Base-by-base conservation (phyloP, 2,113 vertebrate species). In the Perca fluviatilis region DNA sequence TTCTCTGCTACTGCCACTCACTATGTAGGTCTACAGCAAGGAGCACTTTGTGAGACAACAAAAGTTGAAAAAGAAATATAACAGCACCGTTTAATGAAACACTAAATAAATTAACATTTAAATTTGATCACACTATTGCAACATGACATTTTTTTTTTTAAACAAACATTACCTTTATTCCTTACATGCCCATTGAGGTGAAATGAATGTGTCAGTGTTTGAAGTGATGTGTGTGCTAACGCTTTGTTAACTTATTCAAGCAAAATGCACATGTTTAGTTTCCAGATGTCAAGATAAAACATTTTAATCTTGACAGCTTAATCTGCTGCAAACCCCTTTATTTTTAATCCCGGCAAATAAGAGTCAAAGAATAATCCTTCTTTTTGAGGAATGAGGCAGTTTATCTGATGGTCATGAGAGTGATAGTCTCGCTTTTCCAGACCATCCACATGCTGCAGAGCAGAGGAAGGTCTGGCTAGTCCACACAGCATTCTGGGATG, bases 391-490 rank as follows among this genome's bases (percentile, higher is more conserved):
- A 83, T 75, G 66, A 73, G 51, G 54, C 43, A 18, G 75, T 71
- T 82, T 82, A 80, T 88, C 60, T 74, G 60, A 81, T 68, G 63
- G 71, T 71, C 67, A 51, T 71, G 64, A 63, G 47, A 75, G n/a
- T 53, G 40, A 66, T 60, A 43, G 2, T 43, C 40, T 11, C 40
- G 40, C 10, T 43, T 43, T 43, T 43, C 9, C 40, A 43, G 40
- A 43, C 40, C 2, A 43, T 43, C 40, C 40, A 43, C 36, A 40
- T 1, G 8, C 36, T 40, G 6, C 8, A 8, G 36, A 40, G 36
- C 8, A 1, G 8, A 40, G 36, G 36, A 40, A 0, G 36, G 36
- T 40, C 36, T 40, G 36, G 36, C 36, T 40, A 40, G 7, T 40
- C 36, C 36, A 9, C 40, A 43, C 40, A 43, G 40, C 40, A 43